phyloP scores from a whole-genome alignment of 2,888 invertebrate genomes.

The Frankliniella fusca region DNA sequence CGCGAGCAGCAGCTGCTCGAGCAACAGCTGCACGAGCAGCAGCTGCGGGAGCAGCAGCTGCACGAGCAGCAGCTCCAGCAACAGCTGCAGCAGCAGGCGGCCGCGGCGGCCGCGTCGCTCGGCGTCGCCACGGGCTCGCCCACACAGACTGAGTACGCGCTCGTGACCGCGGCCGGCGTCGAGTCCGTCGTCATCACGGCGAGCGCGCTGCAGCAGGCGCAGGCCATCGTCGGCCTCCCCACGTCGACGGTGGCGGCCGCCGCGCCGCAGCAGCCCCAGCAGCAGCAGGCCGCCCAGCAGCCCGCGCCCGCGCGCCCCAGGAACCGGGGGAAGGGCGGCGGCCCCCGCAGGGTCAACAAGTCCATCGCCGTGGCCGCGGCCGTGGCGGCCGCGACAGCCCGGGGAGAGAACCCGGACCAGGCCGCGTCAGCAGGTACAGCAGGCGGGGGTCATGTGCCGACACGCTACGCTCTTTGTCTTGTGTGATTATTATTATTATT shows the following conservation, averaged over 20 bases:
- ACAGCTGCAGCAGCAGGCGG: slow-evolving; percentile 28
- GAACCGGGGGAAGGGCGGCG: not conserved
- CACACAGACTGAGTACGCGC: not conserved
- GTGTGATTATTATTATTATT: not conserved
- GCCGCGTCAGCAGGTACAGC: not conserved
- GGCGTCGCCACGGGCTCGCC: not conserved
- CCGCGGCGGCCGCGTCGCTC: not conserved
- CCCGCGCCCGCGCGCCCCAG: not conserved
- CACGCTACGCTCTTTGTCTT: too few relatives aligned
- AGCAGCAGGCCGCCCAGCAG: not conserved
- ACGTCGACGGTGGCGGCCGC: not conserved
- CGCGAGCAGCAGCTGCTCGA: slow-evolving; percentile 32
- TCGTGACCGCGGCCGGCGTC: not conserved
- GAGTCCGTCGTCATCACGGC: not conserved
- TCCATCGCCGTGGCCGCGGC: slow-evolving; percentile 3
- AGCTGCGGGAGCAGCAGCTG: slow-evolving; percentile 33
- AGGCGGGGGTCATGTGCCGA: not conserved
- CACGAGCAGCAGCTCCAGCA: slow-evolving; percentile 34
- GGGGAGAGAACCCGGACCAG: not conserved
- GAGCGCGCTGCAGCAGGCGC: not conserved
- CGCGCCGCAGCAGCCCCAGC: not conserved
- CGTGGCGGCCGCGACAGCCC: not conserved
- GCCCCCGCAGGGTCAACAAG: not conserved
- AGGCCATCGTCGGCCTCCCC: not conserved
- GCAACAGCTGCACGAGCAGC: slow-evolving; percentile 35